A percentile compares a stretch with the other conserved stretches of the same genome.
Conservation (phyloP, 1,140 invertebrate genomes). For the Aphaenogaster ashmeadi region DNA sequence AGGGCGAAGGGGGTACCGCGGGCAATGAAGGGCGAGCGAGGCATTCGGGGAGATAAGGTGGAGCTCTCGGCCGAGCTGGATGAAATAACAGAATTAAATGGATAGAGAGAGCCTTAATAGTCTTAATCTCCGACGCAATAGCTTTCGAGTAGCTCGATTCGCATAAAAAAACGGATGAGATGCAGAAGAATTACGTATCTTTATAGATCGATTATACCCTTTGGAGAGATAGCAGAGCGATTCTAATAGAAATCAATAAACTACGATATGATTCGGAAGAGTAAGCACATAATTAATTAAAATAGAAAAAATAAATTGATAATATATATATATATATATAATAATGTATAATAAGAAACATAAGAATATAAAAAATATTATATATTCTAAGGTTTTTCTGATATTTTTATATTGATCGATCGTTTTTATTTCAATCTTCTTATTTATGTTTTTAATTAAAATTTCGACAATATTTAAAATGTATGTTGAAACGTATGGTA, state of each 20-base stretch:
- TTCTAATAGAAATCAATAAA: neutral
- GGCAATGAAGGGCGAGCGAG: constrained; percentile 22
- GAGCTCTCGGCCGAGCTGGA: constrained; percentile 31
- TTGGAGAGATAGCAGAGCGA: neutral
- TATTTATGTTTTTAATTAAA: constrained; percentile 6
- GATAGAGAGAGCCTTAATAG: constrained; percentile 45
- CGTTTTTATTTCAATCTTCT: neutral
- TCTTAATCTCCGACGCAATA: constrained; percentile 32
- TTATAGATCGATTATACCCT: constrained; percentile 10
- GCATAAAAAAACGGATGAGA: neutral
- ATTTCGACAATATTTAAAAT: neutral
- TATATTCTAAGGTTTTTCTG: neutral
- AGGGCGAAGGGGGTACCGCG: constrained; percentile 44
- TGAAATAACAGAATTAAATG: constrained; percentile 60
- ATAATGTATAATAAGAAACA: neutral
- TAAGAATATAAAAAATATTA: neutral
- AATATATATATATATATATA: neutral
- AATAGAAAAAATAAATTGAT: neutral
- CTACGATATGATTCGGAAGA: neutral
- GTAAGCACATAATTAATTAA: neutral
- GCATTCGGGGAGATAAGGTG: constrained; percentile 48
- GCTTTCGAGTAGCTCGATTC: neutral
- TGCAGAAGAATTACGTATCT: neutral
- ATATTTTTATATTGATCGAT: neutral
- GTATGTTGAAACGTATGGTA: neutral